These are phyloP conservation scores for Furnarius figulus DNA, from an alignment of 2,113 vertebrate species.

Conservation along the genomic window DNA sequence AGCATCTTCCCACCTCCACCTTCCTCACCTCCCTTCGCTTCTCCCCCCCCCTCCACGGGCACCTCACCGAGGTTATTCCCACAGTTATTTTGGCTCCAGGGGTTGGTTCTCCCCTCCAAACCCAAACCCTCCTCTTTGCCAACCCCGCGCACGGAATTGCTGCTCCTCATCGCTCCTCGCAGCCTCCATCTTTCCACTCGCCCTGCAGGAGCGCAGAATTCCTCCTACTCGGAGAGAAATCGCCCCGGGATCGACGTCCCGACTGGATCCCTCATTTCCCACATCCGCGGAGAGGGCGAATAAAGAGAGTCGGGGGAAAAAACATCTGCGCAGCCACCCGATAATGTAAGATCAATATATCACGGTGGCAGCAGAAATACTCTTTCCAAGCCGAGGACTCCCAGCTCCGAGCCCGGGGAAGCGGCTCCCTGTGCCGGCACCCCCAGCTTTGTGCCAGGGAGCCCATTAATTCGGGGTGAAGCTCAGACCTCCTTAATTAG, in stretches of 20 bases:
- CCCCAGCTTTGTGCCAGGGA: rapidly evolving
- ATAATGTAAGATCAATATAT: background rate
- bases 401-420: rapidly evolving
- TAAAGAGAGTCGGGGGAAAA: background rate
- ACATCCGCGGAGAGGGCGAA: background rate
- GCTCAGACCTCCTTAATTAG: background rate
- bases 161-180: background rate
- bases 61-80: background rate
- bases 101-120: background rate
- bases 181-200: slow-evolving; percentile 57
- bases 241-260: rapidly evolving
- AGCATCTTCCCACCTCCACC: background rate
- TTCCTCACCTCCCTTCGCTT: background rate
- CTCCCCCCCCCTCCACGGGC: too few species aligned
- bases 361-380: rapidly evolving
- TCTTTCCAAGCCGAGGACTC: background rate
- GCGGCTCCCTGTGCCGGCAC: rapidly evolving
- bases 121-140: background rate
- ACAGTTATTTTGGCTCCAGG: rapidly evolving
- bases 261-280: background rate
- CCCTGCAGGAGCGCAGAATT: background rate
- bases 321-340: rapidly evolving
- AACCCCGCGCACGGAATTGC: background rate
- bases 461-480: rapidly evolving
- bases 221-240: rapidly evolving